These are phyloP conservation scores for Andricus quercusramuli DNA, from an alignment of 2,888 invertebrate genomes.

Conservation along the genomic window DNA sequence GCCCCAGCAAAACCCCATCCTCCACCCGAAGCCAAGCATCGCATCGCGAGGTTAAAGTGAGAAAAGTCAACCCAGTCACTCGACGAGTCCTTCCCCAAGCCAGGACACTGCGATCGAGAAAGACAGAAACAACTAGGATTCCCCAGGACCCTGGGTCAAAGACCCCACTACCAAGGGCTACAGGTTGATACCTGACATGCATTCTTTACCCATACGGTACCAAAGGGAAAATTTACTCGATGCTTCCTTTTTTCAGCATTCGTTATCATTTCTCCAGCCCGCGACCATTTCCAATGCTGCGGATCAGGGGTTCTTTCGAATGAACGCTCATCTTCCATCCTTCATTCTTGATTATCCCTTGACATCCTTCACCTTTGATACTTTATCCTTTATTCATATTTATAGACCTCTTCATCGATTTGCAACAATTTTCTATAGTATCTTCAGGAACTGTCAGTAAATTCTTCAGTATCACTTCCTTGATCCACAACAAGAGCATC, in stretches of 20 bases:
- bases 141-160: slow-evolving; percentile 62
- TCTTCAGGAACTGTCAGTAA: no score
- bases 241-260: background rate
- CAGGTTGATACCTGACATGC: slow-evolving; percentile 41
- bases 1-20: slow-evolving; percentile 77
- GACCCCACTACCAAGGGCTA: slow-evolving; percentile 58
- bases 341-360: background rate
- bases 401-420: no score
- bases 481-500: no score
- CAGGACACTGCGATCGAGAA: slow-evolving; percentile 65
- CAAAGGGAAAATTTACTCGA: background rate
- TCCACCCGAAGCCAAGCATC: slow-evolving; percentile 76
- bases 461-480: no score
- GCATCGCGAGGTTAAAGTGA: slow-evolving; percentile 78
- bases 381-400: no score
- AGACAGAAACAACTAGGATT: slow-evolving; percentile 55
- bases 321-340: background rate
- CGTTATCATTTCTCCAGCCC: background rate
- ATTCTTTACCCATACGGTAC: background rate
- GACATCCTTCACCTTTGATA: no score
- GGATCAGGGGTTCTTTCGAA: background rate
- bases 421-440: no score
- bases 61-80: slow-evolving; percentile 78
- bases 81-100: slow-evolving; percentile 70
- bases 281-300: background rate